phyloP scores from a whole-genome alignment of 2,797 vertebrate genomes.

The Myotis planiceps region DNA sequence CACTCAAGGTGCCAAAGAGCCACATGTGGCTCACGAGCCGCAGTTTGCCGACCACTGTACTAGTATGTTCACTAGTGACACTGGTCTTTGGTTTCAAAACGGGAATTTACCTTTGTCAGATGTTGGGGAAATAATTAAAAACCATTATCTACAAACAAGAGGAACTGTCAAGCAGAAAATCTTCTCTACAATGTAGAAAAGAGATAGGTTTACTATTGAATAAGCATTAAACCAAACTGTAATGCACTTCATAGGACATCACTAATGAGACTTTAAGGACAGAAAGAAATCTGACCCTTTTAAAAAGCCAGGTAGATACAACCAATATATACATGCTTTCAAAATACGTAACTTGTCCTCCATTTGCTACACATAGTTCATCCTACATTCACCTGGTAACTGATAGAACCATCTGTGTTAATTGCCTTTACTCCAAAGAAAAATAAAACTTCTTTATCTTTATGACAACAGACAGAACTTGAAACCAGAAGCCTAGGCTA shows the following conservation, averaged over 20 bases:
- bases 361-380: neutral
- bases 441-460: neutral
- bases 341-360: neutral
- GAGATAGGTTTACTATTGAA: neutral
- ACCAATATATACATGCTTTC: neutral
- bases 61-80: neutral
- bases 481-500: neutral
- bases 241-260: neutral
- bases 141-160: neutral
- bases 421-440: neutral
- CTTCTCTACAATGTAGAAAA: neutral
- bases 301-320: neutral
- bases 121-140: constrained; percentile 35
- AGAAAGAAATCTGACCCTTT: neutral
- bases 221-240: neutral
- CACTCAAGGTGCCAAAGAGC: too few relatives aligned
- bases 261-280: neutral
- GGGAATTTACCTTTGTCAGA: neutral
- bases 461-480: neutral
- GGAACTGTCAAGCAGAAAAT: neutral
- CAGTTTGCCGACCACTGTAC: too few relatives aligned
- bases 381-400: neutral
- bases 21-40: too few relatives aligned
- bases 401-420: neutral
- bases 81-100: neutral